Evolutionary conservation across 2,113 vertebrate genomes (phyloP), one percentile per base, ranked within the genome.

Genomic region (Morone chrysops): DNA sequence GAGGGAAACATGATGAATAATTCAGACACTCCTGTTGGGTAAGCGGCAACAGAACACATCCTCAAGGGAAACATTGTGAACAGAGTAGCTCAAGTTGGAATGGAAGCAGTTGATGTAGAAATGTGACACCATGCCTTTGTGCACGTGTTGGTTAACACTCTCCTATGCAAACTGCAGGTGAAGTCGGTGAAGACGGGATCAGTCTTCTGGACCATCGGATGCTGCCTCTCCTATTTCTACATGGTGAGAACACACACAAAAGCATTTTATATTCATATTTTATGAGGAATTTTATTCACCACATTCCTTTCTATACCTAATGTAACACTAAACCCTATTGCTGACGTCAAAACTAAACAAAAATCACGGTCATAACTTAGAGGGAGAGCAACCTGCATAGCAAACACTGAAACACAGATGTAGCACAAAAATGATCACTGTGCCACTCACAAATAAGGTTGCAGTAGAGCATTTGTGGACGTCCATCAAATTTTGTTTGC

Each of bases 141-240:
- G 0, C 75, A 22, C 41, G 31, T 36, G 20, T 66, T 57, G 16
- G 5, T 56, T 80, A 69, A 79, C 57, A 13, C 31, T 81, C 6
- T 87, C 5, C 20, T 75, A 1, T 85, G 0, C 67, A 18, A 53
- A 66, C 75, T 8, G 0, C 85, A 99, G 98, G 97, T 99, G 90
- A 99, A 99, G 81, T 97, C 98, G 50, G 97, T 99, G 90, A 99
- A 99, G 96, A 99, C 97, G 0, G 98, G 98, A 69, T 99, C 98
- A 0, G 97, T 99, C 50, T 99, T 98, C 93, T 99, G 98, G 98
- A 96, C 97, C 70, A 97, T 99, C 81, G 98, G 97, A 93, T 99
- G 98, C 90, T 99, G 98, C 80, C 94, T 99, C 62, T 98, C 96
- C 11, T 99, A 99, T 90, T 99, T 99, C 89, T 99, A 99, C 91